Percentiles rank a stretch among this genome's conserved stretches.
Conservation (phyloP, 2,888 invertebrate species). For the Sceliomorpha sp. region DNA sequence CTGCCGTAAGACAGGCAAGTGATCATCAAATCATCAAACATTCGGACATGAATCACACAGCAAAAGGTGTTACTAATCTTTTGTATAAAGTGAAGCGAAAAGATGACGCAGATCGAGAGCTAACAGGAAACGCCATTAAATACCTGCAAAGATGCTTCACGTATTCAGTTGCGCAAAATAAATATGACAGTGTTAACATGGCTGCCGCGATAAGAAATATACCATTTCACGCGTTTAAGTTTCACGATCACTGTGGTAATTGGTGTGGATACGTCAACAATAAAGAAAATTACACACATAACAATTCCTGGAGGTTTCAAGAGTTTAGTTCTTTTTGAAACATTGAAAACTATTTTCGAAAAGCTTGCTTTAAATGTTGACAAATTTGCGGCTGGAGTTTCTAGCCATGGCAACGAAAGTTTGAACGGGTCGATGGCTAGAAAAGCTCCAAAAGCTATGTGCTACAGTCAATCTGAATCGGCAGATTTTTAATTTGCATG, state of each 20-base stretch:
- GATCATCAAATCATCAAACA: too few relatives aligned
- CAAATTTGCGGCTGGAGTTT: too few relatives aligned
- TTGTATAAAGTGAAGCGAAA: too few relatives aligned
- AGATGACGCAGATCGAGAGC: too few relatives aligned
- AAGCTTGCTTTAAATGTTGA: conserved; percentile 33
- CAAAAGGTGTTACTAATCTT: too few relatives aligned
- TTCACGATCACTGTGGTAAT: conserved; percentile 38
- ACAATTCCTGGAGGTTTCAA: conserved; percentile 21
- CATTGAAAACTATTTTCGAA: conserved; percentile 35
- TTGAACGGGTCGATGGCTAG: conserved; percentile 38
- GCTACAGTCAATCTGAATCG: conserved; percentile 41
- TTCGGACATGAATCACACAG: too few relatives aligned
- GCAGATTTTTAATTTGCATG: conserved; percentile 38
- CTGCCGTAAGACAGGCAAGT: too few relatives aligned
- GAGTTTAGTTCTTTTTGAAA: conserved; percentile 27
- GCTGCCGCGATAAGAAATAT: conserved; percentile 32
- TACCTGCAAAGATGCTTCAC: too few relatives aligned
- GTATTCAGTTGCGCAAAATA: too few relatives aligned
- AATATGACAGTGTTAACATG: too few relatives aligned
- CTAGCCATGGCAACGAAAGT: conserved; percentile 52
- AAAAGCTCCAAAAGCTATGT: conserved; percentile 49
- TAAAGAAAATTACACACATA: conserved; percentile 22
- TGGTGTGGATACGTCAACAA: conserved; percentile 46
- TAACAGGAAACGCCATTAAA: too few relatives aligned
- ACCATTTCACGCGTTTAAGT: conserved; percentile 41